phyloP scores from a whole-genome alignment of 2,113 vertebrate species.

The human (Homo sapiens) region GRCh38 chr9:63572501-63573000 shows the following conservation, averaged over 20 bases:
- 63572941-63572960: background rate
- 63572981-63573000: background rate
- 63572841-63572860: background rate
- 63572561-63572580: background rate
- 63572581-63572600: rapidly evolving
- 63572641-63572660: background rate
- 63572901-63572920: background rate
- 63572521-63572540: background rate
- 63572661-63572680: background rate
- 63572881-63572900: background rate
- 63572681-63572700: too few relatives aligned
- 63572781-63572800: too few relatives aligned
- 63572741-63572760: too few relatives aligned
- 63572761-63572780: too few relatives aligned
- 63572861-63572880: background rate
- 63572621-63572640: background rate
- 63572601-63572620: background rate
- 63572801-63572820: too few relatives aligned
- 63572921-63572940: background rate
- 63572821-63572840: background rate
- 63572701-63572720: too few relatives aligned
- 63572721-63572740: too few relatives aligned
- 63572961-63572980: background rate
- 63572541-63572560: background rate
- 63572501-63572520: background rate